phyloP scores from a whole-genome alignment of 2,888 invertebrate species.

The Agrenia bidenticulata region DNA sequence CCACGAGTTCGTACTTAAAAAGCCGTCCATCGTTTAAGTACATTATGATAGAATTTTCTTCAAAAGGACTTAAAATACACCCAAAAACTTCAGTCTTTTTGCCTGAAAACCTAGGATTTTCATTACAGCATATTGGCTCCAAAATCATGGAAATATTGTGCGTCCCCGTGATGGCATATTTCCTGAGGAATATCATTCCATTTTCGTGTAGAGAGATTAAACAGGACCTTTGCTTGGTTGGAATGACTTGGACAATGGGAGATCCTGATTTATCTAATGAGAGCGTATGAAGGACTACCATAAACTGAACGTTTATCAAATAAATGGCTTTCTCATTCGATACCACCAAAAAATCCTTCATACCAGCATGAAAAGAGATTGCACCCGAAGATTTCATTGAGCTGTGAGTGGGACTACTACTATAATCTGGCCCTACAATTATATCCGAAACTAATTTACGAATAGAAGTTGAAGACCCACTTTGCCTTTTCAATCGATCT shows the following conservation, averaged over 20 bases:
- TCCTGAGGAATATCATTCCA: slow-evolving; percentile 43
- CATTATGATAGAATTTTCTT: slow-evolving; percentile 42
- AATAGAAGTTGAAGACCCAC: slow-evolving; percentile 41
- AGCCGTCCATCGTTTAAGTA: slow-evolving; percentile 51
- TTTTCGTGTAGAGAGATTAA: slow-evolving; percentile 50
- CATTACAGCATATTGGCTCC: slow-evolving; percentile 45
- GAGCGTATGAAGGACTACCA: slow-evolving; percentile 38
- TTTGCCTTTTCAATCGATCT: slow-evolving; percentile 24
- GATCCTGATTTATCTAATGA: slow-evolving; percentile 31
- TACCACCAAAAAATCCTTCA: slow-evolving; percentile 45
- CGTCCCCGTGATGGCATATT: slow-evolving; percentile 44
- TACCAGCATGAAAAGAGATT: slow-evolving; percentile 42
- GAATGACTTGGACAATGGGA: slow-evolving; percentile 39
- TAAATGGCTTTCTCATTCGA: slow-evolving; percentile 42
- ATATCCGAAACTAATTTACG: slow-evolving; percentile 51
- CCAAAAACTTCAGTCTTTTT: slow-evolving; percentile 50
- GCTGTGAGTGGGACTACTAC: slow-evolving; percentile 28
- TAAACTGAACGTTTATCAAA: slow-evolving; percentile 48
- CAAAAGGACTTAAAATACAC: slow-evolving; percentile 35
- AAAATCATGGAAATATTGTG: slow-evolving; percentile 39
- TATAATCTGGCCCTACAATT: slow-evolving; percentile 48
- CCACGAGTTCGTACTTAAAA: slow-evolving; percentile 41
- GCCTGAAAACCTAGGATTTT: slow-evolving; percentile 45
- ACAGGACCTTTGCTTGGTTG: slow-evolving; percentile 37
- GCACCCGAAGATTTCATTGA: slow-evolving; percentile 22